Base-by-base conservation (phyloP, 1,140 invertebrate genomes). In the Dreissena polymorpha region DNA sequence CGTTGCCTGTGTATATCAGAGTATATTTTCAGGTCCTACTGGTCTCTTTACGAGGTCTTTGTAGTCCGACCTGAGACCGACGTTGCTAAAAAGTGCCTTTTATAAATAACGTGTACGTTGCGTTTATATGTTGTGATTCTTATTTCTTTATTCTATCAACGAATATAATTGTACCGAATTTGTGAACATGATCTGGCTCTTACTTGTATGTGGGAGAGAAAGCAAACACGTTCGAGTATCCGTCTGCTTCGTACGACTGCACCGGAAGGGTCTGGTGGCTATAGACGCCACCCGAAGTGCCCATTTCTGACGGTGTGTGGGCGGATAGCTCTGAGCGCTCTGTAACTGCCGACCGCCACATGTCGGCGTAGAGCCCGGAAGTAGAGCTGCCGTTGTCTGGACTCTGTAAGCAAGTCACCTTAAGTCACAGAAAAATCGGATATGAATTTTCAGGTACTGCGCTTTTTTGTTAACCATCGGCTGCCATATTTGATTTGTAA, bases 191-290 rank as follows among this genome's bases (percentile, higher is more conserved):
- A 39, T 5, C 39, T 8, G 39, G 39, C 2, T 39, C 86, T 83
- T 72, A 86, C 86, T 85, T 86, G 70, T 85, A 85, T 18, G 83
- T 57, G 23, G 86, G 86, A 27, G 86, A 82, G 50, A 86, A 86
- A 14, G 86, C 70, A n/a, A 86, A 71, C 12, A 86, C 70, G 69
- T 84, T 86, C 7, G 86, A 79, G 25, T 85, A 82, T 57, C 68
- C 74, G 23, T 82, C 79, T 13, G 18, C 14, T 14, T 82, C 79
- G 27, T 74, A 82, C 21, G 69, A 70, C 23, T 51, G 39, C 27
- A 23, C 5, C 25, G 67, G 67, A n/a, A 23, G 23, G 6, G 70
- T 3, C 8, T 39, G 39, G 8, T 39, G 39, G 39, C 39, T 39
- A 23, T 72, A 72, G 5, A 16, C 50, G 12, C 70, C 57, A n/a